Evolutionary conservation across 2,888 invertebrate genomes (phyloP).

Genomic region (Drosophila limbata): DNA sequence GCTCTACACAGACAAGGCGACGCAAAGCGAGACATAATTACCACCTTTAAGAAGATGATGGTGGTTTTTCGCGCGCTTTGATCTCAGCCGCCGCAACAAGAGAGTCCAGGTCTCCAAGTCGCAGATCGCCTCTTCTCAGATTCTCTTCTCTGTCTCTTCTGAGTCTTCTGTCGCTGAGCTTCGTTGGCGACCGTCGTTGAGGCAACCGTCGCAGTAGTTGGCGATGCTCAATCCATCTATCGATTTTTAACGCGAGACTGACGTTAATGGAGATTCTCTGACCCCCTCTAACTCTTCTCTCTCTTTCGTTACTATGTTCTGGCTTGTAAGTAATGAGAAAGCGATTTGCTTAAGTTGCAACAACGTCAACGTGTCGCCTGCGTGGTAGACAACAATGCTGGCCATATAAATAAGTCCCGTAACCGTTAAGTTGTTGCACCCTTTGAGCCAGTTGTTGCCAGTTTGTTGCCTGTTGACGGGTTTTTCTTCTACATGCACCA

Average conservation of each 20-base stretch:
- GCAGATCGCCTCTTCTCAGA: conserved; percentile 12
- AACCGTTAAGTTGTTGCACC: conserved; percentile 9
- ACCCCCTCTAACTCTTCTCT: conserved; percentile 33
- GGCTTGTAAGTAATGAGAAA: conserved; percentile 81
- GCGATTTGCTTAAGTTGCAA: conserved; percentile 64
- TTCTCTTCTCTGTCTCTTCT: conserved; percentile 13
- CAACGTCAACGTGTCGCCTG: conserved; percentile 18
- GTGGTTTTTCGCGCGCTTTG: conserved; percentile 84
- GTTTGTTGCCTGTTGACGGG: conserved; percentile 17
- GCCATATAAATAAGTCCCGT: conserved; percentile 60
- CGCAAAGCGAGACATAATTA: conserved; percentile 82
- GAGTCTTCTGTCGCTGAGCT: conserved; percentile 17
- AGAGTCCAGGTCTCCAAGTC: conserved; percentile 17
- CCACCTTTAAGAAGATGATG: conserved; percentile 84
- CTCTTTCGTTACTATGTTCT: not conserved
- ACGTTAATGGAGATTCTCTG: conserved; percentile 82
- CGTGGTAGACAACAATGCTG: conserved; percentile 49
- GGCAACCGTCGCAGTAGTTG: conserved; percentile 57
- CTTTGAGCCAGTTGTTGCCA: not conserved
- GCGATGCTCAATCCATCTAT: conserved; percentile 83
- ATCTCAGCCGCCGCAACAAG: conserved; percentile 79
- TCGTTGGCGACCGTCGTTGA: conserved; percentile 52
- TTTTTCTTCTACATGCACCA: conserved; percentile 41
- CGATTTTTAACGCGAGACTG: conserved; percentile 85
- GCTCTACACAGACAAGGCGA: conserved; percentile 22